These are phyloP conservation scores for Blennius ocellaris DNA, from an alignment of 2,113 vertebrate species.

Conservation along the genomic window DNA sequence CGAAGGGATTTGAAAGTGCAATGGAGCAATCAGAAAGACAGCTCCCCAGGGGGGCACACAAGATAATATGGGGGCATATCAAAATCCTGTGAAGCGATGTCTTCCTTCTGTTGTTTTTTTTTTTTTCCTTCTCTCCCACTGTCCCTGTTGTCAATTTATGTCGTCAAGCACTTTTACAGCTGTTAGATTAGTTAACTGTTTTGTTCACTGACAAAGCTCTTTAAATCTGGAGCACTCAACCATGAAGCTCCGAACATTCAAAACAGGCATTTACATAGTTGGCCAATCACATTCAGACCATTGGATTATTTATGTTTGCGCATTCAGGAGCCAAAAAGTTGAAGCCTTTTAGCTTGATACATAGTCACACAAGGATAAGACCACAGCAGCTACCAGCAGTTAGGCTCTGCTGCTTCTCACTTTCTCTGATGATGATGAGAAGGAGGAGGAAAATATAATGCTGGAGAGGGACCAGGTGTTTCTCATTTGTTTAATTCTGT, in stretches of 20 bases:
- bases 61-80: slow-evolving; percentile 62
- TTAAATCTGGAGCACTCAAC: slow-evolving; percentile 33
- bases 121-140: background rate
- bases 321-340: slow-evolving; percentile 4
- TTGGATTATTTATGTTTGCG: slow-evolving; percentile 1
- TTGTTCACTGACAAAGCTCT: slow-evolving; percentile 3
- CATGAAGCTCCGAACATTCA: slow-evolving; percentile 34
- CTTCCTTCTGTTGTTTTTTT: slow-evolving; percentile 39
- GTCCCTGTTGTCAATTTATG: slow-evolving; percentile 12
- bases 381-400: slow-evolving; percentile 23
- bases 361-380: background rate
- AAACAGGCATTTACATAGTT: slow-evolving; percentile 8
- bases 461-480: slow-evolving; percentile 16
- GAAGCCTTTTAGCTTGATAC: slow-evolving; percentile 14
- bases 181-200: background rate
- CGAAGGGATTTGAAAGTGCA: slow-evolving; percentile 72
- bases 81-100: slow-evolving; percentile 59
- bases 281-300: slow-evolving; percentile 26
- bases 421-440: slow-evolving; percentile 23
- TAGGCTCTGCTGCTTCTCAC: slow-evolving; percentile 9
- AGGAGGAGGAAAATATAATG: slow-evolving; percentile 24
- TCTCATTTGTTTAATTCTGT: slow-evolving; percentile 32
- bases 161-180: background rate
- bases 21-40: slow-evolving; percentile 66
- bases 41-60: slow-evolving; percentile 45